Percentiles rank a stretch among this genome's conserved stretches.
Conservation (phyloP, 2,888 invertebrate genomes). For the Aphodius granarius region DNA sequence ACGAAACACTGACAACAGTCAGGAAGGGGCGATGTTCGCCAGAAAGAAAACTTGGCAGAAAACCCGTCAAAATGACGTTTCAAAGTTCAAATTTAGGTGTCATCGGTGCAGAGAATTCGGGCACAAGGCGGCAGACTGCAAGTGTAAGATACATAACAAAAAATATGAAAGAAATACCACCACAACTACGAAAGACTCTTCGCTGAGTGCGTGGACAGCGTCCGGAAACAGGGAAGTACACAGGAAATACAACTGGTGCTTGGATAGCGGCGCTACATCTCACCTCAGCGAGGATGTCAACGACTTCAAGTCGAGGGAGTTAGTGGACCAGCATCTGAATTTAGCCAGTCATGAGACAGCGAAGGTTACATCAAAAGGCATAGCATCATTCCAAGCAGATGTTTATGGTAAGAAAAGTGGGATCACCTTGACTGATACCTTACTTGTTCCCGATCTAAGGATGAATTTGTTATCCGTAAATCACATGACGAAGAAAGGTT, state of each 20-base stretch:
- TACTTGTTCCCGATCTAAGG: neutral
- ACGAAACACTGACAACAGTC: too few species aligned
- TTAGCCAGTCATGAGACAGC: conserved; percentile 6
- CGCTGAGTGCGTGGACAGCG: neutral
- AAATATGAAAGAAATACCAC: neutral
- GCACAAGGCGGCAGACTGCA: conserved; percentile 16
- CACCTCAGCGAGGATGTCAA: conserved; percentile 20
- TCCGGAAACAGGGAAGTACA: neutral
- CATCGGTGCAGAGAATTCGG: too few species aligned
- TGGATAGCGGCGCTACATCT: conserved; percentile 26
- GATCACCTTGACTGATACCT: neutral
- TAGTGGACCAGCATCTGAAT: neutral
- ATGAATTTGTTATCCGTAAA: conserved; percentile 26
- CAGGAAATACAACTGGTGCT: conserved; percentile 18
- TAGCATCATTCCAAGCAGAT: neutral
- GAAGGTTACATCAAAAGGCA: conserved; percentile 7
- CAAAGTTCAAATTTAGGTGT: too few species aligned
- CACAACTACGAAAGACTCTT: neutral
- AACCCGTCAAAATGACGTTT: too few species aligned
- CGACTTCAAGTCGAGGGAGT: too few species aligned
- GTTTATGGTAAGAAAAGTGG: neutral
- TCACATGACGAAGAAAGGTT: conserved; percentile 18
- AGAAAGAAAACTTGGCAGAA: too few species aligned
- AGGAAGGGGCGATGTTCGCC: too few species aligned
- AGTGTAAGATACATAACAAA: neutral